phyloP scores from a whole-genome alignment of 2,113 vertebrate species.

The Alaudala cheleensis region DNA sequence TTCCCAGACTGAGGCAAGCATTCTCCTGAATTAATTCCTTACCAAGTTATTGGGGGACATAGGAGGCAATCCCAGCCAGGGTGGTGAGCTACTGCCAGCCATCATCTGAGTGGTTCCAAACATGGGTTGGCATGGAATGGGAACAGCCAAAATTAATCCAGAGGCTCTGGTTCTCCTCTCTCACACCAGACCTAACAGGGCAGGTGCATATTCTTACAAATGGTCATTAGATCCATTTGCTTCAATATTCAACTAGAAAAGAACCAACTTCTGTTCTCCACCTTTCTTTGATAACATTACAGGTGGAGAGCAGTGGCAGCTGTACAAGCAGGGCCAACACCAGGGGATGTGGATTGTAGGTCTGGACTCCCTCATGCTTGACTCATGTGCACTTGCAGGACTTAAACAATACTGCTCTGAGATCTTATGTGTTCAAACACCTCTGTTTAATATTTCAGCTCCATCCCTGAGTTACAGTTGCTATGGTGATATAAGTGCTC shows the following conservation, averaged over 20 bases:
- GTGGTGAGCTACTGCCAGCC: background rate
- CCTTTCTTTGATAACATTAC: background rate
- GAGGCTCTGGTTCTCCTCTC: background rate
- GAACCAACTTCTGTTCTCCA: background rate
- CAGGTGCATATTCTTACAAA: background rate
- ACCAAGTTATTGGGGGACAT: accelerated
- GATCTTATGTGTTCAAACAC: background rate
- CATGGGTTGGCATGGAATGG: background rate
- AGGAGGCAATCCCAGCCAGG: background rate
- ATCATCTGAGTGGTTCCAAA: background rate
- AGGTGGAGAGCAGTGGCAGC: background rate
- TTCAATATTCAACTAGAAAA: background rate
- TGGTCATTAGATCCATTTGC: background rate
- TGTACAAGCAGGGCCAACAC: accelerated
- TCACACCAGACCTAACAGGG: accelerated
- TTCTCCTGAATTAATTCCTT: background rate
- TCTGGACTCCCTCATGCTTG: background rate
- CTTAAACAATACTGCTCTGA: background rate
- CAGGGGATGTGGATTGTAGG: background rate
- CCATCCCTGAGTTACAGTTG: slow-evolving; percentile 64
- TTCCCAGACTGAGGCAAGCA: background rate
- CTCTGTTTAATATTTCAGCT: slow-evolving; percentile 34
- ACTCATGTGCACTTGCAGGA: background rate
- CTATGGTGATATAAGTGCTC: slow-evolving; percentile 72
- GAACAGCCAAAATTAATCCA: background rate